Evolutionary conservation across 2,797 vertebrate genomes (phyloP), one percentile per base, ranked within the genome.

Genomic region (Pipistrellus pipistrellus): DNA sequence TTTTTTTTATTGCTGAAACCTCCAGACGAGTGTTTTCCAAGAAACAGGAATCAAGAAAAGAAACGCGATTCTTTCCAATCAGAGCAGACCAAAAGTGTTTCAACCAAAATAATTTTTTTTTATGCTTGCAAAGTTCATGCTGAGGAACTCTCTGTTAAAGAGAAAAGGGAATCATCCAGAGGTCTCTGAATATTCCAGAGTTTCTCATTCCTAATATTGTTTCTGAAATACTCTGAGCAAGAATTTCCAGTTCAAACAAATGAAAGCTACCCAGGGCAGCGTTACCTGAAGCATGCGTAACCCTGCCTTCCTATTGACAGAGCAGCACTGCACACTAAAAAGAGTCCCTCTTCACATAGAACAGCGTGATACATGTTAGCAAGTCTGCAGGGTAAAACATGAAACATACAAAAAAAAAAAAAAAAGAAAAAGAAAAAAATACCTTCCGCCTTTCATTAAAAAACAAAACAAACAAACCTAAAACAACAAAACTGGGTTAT

Each of bases 1-100:
- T 88, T 93, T 82, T 71, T 87, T 93, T 82, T 72, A 91, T 62
- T 95, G 88, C 75, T 78, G 46, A 91, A 95, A 86, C 23, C 38
- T 88, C 83, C 32, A 59, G 48, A 87, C 21, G 48, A 75, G 25
- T 80, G 57, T 83, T 82, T 86, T 81, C 76, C 59, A 57, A 84
- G 88, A 80, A 81, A 84, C 18, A 35, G 75, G n/a, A n/a, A 27
- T 76, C 35, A 78, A 62, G 48, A 75, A 41, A 62, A 93, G 30
- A 83, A 86, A 91, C 44, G 3, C 23, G 32, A 75, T 93, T 92
- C 66, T 91, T 96, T 62, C 55, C 80, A 66, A 82, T 55, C 35
- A 38, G 12, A 55, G 83, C 25, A 92, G 73, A 90, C 57, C 44
- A 21, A 77, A 73, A 71, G 18, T 71, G 18, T 95, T 93, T 88